These are phyloP conservation scores for Cremastinae sp. DNA, from an alignment of 2,888 invertebrate species.

Conservation along the genomic window DNA sequence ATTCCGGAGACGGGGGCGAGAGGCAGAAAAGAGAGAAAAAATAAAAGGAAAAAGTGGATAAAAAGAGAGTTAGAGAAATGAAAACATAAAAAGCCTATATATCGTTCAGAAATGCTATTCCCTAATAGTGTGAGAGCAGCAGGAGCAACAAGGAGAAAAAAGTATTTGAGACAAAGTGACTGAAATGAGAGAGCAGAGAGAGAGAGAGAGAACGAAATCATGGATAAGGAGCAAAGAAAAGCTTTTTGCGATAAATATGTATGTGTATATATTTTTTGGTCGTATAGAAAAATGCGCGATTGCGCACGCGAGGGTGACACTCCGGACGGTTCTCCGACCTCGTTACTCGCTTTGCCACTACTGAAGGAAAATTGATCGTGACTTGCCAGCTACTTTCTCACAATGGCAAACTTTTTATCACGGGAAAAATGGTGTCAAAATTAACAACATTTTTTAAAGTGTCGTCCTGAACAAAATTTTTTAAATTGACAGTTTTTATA, in stretches of 20 bases:
- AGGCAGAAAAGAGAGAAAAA: slow-evolving; percentile 7
- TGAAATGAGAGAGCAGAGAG: slow-evolving; percentile 14
- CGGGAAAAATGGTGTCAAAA: too few relatives aligned
- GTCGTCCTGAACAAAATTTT: not conserved
- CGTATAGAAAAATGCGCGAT: too few relatives aligned
- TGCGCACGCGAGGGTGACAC: slow-evolving; percentile 32
- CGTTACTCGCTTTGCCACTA: slow-evolving; percentile 72
- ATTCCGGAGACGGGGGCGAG: slow-evolving; percentile 39
- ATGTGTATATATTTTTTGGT: too few relatives aligned
- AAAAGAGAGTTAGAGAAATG: too few relatives aligned
- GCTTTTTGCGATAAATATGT: too few relatives aligned
- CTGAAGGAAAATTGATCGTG: slow-evolving; percentile 77
- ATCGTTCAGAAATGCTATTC: slow-evolving; percentile 40
- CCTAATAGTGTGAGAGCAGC: slow-evolving; percentile 25
- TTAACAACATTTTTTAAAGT: not conserved
- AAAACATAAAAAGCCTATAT: not conserved
- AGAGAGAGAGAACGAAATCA: slow-evolving; percentile 16
- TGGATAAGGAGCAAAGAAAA: slow-evolving; percentile 11
- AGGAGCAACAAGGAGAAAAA: not conserved
- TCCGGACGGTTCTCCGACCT: slow-evolving; percentile 69
- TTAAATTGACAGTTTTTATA: too few relatives aligned
- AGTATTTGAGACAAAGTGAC: slow-evolving; percentile 12
- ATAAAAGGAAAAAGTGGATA: too few relatives aligned
- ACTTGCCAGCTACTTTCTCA: slow-evolving; percentile 59
- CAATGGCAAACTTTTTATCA: too few relatives aligned